Base-by-base conservation (phyloP, 2,797 vertebrate species). In the Danio kyathit region DNA sequence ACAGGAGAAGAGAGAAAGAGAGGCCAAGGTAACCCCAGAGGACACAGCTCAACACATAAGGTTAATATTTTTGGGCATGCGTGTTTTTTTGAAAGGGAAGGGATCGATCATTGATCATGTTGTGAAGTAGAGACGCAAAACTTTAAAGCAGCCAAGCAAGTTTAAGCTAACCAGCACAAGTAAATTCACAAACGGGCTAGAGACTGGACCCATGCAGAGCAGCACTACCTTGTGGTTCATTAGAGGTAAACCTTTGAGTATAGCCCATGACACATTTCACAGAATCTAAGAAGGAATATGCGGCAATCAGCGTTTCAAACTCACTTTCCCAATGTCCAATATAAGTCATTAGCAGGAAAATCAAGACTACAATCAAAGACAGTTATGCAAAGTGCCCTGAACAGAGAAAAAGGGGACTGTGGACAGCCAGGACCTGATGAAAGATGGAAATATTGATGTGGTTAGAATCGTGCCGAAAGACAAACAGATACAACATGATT, bases 181-280 rank as follows among this genome's bases (percentile, higher is more conserved):
- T 88, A 83, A 94, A 93, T 80, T 86, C 92, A 96, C 94, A 94
- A 91, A 92, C 93, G 90, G 94, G 92, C 93, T 9, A 92, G 91
- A 94, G 90, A 93, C 90, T 89, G 88, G 91, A 91, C 91, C 95
- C 96, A 97, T 97, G 96, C 95, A 96, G 95, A 94, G 93, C 87
- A 87, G 90, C 44, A 87, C 94, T 94, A 94, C 93, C 93, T 95
- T 85, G 86, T 84, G 87, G 90, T 94, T 94, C 91, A 96, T 96
- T 92, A 95, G 94, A 93, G 96, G 96, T 97, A 99, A 98, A 98
- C 96, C 95, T 97, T 98, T 97, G 97, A 98, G 97, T 98, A 99
- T 98, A 99, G 96, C 96, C 96, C 95, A 96, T 96, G 94, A 91
- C 94, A 95, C 94, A 93, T 92, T 90, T 94, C 92, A 95, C 92